Base-by-base conservation (phyloP, 2,888 invertebrate species). In the Acronicta aceris region DNA sequence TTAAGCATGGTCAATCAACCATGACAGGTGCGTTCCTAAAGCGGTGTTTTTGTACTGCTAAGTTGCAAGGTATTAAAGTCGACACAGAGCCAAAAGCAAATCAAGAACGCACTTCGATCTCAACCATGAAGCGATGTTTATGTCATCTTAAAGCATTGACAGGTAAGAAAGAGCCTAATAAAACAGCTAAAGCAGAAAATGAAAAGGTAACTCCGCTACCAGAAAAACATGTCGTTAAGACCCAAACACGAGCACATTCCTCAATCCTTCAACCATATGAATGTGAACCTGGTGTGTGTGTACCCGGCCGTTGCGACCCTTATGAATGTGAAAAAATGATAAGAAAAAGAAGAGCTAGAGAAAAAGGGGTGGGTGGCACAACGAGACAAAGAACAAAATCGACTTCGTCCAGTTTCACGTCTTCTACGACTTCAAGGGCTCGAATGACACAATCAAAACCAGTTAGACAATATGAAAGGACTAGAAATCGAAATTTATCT, bases 271-370 rank as follows among this genome's bases (percentile, higher is more conserved):
- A 48, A 36, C 79, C 83, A n/a, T 77, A 82, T 65, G 83, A 87
- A 66, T 87, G 86, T 69, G 82, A 85, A 62, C 83, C 85, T 47
- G 79, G 78, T 27, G 58, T 81, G 40, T 87, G 86, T 65, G 67
- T 81, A 16, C 86, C 86, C 10, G 81, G 79, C n/a, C 51, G 76
- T 59, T 87, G 87, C 17, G 64, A 67, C 45, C 56, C 66, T 38
- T 63, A 79, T 56, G 63, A 73, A 59, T 86, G 85, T 68, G 65
- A 77, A 27, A 76, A 83, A 74, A 59, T 71, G 49, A 84, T 86
- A 33, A 76, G 74, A 51, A 70, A 59, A 54, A 79, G 81, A 72
- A 71, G 76, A 59, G 58, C 55, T 62, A 67, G 53, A 43, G 59
- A 62, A 30, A 78, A 65, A 63, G 21, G 21, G 21, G 71, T 54